phyloP scores from a whole-genome alignment of 2,113 vertebrate species.

The Halichoerus grypus region DNA sequence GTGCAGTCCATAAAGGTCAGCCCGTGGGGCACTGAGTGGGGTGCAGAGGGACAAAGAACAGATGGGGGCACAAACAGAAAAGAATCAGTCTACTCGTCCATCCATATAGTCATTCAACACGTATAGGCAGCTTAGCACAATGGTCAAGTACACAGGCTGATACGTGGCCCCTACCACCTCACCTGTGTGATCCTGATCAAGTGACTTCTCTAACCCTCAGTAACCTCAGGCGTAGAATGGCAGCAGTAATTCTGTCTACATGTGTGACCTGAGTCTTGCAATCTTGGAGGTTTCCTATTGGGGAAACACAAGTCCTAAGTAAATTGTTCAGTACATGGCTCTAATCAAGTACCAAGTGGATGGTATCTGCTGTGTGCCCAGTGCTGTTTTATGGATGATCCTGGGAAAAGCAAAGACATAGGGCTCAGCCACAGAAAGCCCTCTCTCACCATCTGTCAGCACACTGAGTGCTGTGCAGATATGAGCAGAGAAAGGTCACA shows the following conservation, averaged over 20 bases:
- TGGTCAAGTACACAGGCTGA: neutral
- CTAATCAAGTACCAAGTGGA: neutral
- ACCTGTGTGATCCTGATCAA: neutral
- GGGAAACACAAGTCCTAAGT: neutral
- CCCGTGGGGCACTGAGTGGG: neutral
- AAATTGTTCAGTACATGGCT: neutral
- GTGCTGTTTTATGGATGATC: neutral
- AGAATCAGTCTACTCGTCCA: neutral
- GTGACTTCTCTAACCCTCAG: neutral
- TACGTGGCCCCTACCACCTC: neutral
- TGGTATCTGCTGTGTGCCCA: neutral
- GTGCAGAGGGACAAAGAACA: neutral
- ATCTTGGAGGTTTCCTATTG: neutral
- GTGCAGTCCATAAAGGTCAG: neutral
- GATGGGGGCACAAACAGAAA: neutral
- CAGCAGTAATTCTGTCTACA: neutral
- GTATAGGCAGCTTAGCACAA: neutral
- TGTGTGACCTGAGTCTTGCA: neutral
- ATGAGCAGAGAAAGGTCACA: neutral
- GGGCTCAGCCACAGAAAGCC: neutral
- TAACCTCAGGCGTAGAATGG: neutral
- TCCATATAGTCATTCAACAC: neutral
- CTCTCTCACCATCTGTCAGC: neutral
- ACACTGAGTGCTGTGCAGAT: neutral
- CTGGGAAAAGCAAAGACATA: neutral